Conservation (phyloP, 35 echinoderm and acorn worm species). For the Nesometra sesokonis region DNA sequence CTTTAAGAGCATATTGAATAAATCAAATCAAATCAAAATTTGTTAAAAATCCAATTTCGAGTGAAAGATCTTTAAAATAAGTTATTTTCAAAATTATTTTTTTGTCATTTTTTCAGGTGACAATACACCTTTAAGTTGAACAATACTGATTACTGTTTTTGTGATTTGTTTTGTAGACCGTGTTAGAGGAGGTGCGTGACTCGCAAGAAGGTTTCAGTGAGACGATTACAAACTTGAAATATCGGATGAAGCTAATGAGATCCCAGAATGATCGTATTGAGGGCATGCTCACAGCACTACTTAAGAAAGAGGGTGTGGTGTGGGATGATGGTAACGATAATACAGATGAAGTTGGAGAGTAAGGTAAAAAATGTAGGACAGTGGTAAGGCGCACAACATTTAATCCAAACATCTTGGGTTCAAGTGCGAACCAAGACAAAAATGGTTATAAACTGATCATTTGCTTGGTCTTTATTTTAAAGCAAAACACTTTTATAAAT, state of each 20-base stretch:
- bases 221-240: conserved; percentile 61
- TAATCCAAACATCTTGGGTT: no score
- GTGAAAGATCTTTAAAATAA: no score
- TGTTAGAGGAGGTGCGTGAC: conserved; percentile 38
- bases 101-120: no score
- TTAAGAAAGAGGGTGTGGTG: conserved; percentile 36
- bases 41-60: no score
- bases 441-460: neutral
- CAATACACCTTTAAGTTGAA: no score
- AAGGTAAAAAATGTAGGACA: no score
- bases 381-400: no score
- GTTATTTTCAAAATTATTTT: no score
- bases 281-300: conserved; percentile 50
- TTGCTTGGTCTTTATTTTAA: neutral
- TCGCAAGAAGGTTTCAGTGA: conserved; percentile 33
- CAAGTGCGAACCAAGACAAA: no score
- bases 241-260: conserved; percentile 60
- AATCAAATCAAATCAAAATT: no score
- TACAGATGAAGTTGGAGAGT: conserved; percentile 63
- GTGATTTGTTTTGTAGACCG: conserved; percentile 19
- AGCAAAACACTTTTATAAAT: neutral
- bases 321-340: conserved; percentile 34
- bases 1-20: no score
- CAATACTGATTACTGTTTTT: no score
- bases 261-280: conserved; percentile 70